Conservation (phyloP, 2,113 vertebrate species). For the Marcusenius ussheri region DNA sequence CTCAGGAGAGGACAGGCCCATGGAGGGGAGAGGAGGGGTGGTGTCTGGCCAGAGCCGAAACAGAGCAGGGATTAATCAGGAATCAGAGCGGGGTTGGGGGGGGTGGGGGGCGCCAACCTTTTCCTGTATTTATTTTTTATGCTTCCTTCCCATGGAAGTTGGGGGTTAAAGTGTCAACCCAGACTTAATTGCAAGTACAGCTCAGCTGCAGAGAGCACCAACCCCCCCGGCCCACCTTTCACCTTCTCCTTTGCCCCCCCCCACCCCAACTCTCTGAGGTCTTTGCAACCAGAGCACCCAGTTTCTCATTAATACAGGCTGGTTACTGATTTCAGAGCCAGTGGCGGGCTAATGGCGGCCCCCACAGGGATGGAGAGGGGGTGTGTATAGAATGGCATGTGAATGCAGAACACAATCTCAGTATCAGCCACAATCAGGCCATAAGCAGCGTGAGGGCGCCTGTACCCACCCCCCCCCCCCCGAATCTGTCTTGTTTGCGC, state of each 20-base stretch:
- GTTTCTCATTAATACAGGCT: constrained; percentile 42
- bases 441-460: not conserved
- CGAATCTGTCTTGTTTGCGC: constrained; percentile 20
- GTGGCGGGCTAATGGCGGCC: constrained; percentile 10
- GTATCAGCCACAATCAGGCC: not conserved
- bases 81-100: not conserved
- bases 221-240: not conserved
- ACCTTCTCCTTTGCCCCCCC: constrained; percentile 27
- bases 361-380: not conserved
- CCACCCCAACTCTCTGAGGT: constrained; percentile 10
- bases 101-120: not conserved
- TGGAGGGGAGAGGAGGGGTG: not conserved
- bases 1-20: not conserved
- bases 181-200: constrained; percentile 39
- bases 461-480: not conserved
- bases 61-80: constrained; percentile 17
- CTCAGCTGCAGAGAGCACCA: constrained; percentile 19
- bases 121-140: constrained; percentile 22
- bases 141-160: constrained; percentile 37
- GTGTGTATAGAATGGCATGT: not conserved
- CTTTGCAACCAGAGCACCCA: constrained; percentile 28
- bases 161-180: constrained; percentile 44
- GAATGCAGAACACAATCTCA: not conserved
- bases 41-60: not conserved
- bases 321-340: constrained; percentile 37